Evolutionary conservation across 2,113 vertebrate genomes (phyloP), one percentile per base, ranked within the genome.

Genomic region (Dromas ardeola): DNA sequence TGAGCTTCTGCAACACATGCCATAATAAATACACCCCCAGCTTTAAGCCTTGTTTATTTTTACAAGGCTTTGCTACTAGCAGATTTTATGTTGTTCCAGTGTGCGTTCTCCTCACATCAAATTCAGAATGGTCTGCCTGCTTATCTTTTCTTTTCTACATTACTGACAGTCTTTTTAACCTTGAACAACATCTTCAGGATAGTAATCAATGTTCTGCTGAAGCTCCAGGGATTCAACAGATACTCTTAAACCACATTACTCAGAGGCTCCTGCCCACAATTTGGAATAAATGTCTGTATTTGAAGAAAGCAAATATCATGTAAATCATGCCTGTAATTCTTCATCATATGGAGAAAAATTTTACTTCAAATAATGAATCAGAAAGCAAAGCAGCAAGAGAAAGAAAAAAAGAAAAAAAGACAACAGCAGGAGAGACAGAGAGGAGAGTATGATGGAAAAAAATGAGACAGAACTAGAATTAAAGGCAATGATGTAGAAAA

Each of bases 401-500:
- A 65, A 42, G 36, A 42, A 40, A 56, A 74, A 79, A 19, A 56
- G 15, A 47, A 49, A 59, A 69, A 38, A 36, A 73, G 26, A 76
- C 27, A 90, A 55, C 70, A 86, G 34, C 11, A 61, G 76, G 42
- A 71, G 45, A 66, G 18, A 40, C 1, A 6, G 43, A 79, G 45
- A 73, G 38, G 21, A 94, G 56, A 93, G 79, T 40, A 56, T 36
- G 70, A 95, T 26, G 55, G 81, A 13, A 67, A 91, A 90, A 94
- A 94, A 91, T 70, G 63, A 92, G 50, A 93, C 52, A 94, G 65
- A 42, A 50, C 53, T 81, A 90, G 72, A 96, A 95, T 92, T 93
- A 95, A 92, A 93, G 38, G 87, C 79, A 95, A 63, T 70, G 88
- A 82, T 80, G 91, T 84, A 97, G 82, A 96, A 96, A 96, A 97